These are phyloP conservation scores for Biston betularia DNA, from an alignment of 2,888 invertebrate genomes.

Conservation along the genomic window DNA sequence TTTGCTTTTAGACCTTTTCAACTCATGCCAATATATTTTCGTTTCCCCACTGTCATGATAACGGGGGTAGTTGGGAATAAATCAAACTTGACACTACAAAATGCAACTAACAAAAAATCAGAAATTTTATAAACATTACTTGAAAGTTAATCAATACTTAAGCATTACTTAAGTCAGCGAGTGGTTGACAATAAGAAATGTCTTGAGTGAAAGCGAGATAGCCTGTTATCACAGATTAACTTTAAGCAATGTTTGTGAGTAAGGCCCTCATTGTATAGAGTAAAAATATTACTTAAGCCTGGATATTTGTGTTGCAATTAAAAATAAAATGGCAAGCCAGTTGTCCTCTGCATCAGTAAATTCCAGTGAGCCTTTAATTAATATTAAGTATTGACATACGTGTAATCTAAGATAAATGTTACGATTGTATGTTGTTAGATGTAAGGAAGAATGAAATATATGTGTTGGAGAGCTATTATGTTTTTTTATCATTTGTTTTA, in stretches of 20 bases:
- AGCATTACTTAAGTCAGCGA: too few species aligned
- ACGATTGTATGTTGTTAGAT: constrained; percentile 24
- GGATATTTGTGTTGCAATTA: constrained; percentile 13
- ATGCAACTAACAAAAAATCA: neutral
- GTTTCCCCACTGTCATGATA: neutral
- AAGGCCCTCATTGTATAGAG: constrained; percentile 8
- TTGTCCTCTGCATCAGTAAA: constrained; percentile 18
- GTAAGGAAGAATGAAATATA: constrained; percentile 34
- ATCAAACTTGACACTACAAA: neutral
- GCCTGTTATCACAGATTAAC: too few species aligned
- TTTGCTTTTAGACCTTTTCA: too few species aligned
- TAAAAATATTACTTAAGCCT: constrained; percentile 18
- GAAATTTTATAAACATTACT: too few species aligned
- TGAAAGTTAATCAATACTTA: too few species aligned
- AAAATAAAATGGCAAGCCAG: neutral
- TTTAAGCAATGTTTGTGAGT: too few species aligned
- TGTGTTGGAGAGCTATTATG: constrained; percentile 29
- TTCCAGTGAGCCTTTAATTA: constrained; percentile 13
- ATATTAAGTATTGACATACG: constrained; percentile 24
- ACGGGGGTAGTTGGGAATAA: neutral
- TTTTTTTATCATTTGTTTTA: constrained; percentile 3
- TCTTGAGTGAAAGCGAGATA: too few species aligned
- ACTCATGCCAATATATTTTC: too few species aligned
- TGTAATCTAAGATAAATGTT: constrained; percentile 13
- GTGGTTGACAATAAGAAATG: too few species aligned